These are phyloP conservation scores for Agapornis roseicollis DNA, from an alignment of 2,113 vertebrate genomes.

Conservation along the genomic window DNA sequence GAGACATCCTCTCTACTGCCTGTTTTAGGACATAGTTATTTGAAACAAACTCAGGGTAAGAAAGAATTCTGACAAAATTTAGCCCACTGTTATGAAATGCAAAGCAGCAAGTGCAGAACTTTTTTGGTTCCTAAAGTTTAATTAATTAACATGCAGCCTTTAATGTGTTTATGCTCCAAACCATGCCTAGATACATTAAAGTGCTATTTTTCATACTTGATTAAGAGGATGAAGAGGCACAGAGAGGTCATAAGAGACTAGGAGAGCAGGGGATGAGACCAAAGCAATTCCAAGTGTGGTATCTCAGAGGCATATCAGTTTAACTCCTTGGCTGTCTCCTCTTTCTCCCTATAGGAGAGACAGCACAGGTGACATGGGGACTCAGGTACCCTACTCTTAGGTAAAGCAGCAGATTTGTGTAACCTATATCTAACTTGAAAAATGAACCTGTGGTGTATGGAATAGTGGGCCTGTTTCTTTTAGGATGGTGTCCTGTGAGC, in stretches of 20 bases:
- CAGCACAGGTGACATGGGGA: background rate
- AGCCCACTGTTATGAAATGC: background rate
- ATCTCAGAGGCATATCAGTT: background rate
- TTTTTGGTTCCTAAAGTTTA: background rate
- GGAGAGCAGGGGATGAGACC: background rate
- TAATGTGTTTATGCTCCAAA: background rate
- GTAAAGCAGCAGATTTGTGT: background rate
- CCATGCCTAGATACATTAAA: background rate
- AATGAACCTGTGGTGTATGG: background rate
- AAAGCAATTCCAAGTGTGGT: background rate
- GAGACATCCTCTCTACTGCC: background rate
- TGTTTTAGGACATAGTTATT: background rate
- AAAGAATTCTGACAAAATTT: background rate
- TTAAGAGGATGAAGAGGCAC: background rate
- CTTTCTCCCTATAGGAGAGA: background rate
- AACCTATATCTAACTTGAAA: background rate
- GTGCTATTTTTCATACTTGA: background rate
- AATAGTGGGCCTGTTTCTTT: background rate
- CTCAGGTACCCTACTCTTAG: background rate
- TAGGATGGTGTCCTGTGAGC: no score
- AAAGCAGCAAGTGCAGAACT: background rate
- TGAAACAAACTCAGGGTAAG: background rate
- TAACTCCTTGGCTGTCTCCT: background rate
- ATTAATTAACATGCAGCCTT: background rate
- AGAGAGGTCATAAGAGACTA: background rate